Evolutionary conservation across 2,113 vertebrate species (phyloP), one percentile per base, ranked within the genome.

Genomic region (Chaetodon trifascialis): DNA sequence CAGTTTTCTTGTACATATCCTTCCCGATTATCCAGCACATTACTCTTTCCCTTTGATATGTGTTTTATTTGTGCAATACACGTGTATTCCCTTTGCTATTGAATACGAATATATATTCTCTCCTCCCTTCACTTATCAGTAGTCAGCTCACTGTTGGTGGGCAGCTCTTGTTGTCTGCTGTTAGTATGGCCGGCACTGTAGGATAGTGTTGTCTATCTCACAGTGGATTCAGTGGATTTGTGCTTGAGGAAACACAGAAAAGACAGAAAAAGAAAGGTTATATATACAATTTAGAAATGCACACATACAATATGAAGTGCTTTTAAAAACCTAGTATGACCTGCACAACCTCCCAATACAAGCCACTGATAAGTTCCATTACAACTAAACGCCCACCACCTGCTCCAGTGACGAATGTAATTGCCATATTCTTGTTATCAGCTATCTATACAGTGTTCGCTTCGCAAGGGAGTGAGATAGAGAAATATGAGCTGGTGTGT

Each of bases 401-500:
- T 89, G 85, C 67, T 80, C 34, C 72, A 59, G 63, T 88, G 62
- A 79, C 89, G 70, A 85, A 77, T 85, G 80, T 80, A 80, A 85
- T 84, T 83, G 84, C 30, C 56, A 59, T 83, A 64, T 81, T 87
- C 62, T 86, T 85, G 73, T 89, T 88, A 84, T 85, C 84, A 88
- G 74, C 74, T 68, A 80, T 84, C 84, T 81, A 84, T 82, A 85
- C 70, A 81, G 42, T 62, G 52, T 63, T 46, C 70, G 49, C 52
- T 87, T 52, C 56, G 17, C 60, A 34, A 74, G 82, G 73, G 65
- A 87, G 86, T 63, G 84, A 82, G 86, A 86, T 86, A 67, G 70
- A 84, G 73, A 84, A 83, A 83, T 83, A 73, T 73, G 42, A 66
- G 34, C 36, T 30, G 30, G 47, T 63, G 67, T 75, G 54, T 73